phyloP scores from a whole-genome alignment of 2,888 invertebrate species.

The Leptopilina syphax region DNA sequence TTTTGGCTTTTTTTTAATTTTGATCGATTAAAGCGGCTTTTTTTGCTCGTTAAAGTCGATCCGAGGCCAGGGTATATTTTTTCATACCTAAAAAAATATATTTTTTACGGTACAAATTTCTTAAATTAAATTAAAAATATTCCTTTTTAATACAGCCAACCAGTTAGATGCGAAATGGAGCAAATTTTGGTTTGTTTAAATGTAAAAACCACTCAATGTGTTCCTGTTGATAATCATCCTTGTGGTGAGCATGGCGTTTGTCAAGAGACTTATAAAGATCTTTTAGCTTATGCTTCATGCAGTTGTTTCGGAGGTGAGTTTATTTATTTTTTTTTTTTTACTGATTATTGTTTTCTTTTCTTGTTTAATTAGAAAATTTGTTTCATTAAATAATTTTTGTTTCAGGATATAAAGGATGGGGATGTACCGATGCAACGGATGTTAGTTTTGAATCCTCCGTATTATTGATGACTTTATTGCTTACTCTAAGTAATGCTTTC shows the following conservation, averaged over 20 bases:
- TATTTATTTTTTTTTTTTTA: constrained; percentile 30
- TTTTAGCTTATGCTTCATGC: constrained; percentile 77
- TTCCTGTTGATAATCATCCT: constrained; percentile 72
- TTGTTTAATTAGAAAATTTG: not conserved
- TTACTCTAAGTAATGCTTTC: constrained; percentile 80
- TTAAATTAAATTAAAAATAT: not conserved
- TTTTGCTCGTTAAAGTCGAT: too few relatives aligned
- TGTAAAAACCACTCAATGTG: constrained; percentile 76
- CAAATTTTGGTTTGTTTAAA: constrained; percentile 76
- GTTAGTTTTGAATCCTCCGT: constrained; percentile 74
- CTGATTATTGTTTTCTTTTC: not conserved
- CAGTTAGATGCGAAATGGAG: constrained; percentile 72
- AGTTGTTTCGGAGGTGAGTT: constrained; percentile 75
- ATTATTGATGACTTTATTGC: constrained; percentile 74
- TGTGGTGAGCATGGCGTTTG: constrained; percentile 77
- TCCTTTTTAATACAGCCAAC: constrained; percentile 60
- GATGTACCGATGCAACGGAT: constrained; percentile 78
- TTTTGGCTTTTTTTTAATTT: too few relatives aligned
- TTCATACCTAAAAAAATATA: too few relatives aligned
- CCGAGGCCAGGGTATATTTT: too few relatives aligned
- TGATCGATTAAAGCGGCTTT: too few relatives aligned
- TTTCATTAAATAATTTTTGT: constrained; percentile 18
- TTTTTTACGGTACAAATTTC: not conserved
- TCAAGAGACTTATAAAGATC: constrained; percentile 76
- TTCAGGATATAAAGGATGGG: constrained; percentile 80